Base-by-base conservation (phyloP, 2,113 vertebrate genomes). In the Amblyornis subalaris region DNA sequence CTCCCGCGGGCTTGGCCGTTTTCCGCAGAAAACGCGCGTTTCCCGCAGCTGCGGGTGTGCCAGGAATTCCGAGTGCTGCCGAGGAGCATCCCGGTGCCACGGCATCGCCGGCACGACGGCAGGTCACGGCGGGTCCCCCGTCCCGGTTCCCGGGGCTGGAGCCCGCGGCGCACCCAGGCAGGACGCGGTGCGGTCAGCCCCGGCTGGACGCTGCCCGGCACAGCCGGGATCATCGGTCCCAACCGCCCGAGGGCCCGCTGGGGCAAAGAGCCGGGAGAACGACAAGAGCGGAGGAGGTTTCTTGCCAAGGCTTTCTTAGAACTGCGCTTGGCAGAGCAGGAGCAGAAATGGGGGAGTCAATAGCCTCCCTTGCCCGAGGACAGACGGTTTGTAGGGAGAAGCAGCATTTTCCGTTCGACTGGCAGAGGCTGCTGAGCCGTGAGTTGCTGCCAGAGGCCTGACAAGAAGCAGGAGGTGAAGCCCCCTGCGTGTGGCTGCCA, bases 321-420 rank as follows among this genome's bases (percentile, higher is more conserved):
- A 25, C 24, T 9, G 57, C 66, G 35, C 18, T 36, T 25, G 35
- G 20, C 15, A 12, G 50, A 50, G 45, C 35, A 8, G 33, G 50
- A 61, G 3, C n/a, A 4, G 76, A 9, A 20, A 22, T 1, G 31
- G 7, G 8, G 36, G 6, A 19, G 44, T 22, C 64, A 2, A 22
- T 4, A 9, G 28, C 22, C 25, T 6, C 9, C 3, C 15, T 11
- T 8, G 55, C 10, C 53, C 54, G 7, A 21, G 67, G 21, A 28
- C 2, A 3, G 31, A 42, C 31, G 44, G 7, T 17, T 10, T 35
- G 54, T 1, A 10, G 53, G 64, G 19, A 67, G n/a, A 40, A 79
- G 28, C 28, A 15, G 53, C 23, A 13, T 14, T 33, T 79, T 31
- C 7, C 1, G 1, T n/a, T 42, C 0, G 0, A 21, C 54, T 17